Evolutionary conservation across 2,797 vertebrate species (phyloP).

Genomic region (Acanthiza pusilla): DNA sequence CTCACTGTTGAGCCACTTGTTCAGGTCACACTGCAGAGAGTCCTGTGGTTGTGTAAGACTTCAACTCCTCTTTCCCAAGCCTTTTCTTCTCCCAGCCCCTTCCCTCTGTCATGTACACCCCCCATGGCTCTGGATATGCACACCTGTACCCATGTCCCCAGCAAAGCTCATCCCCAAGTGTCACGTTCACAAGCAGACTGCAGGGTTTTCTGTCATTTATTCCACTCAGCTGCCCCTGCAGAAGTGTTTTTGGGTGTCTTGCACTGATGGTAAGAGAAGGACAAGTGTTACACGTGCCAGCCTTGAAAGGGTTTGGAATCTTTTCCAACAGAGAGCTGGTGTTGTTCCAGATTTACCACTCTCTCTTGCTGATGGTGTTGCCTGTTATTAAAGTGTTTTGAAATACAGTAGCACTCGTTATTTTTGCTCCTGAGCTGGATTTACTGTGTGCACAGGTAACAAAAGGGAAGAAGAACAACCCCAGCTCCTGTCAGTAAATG

Average conservation of each 20-base stretch:
- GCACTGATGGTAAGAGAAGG: background rate
- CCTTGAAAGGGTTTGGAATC: background rate
- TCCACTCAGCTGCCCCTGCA: background rate
- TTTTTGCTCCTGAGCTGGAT: background rate
- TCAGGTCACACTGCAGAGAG: background rate
- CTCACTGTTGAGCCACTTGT: background rate
- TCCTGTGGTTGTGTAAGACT: background rate
- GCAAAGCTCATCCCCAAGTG: background rate
- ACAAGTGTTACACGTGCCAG: background rate
- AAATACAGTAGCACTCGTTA: background rate
- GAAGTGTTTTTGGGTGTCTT: background rate
- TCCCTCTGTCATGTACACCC: accelerated
- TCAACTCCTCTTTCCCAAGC: background rate
- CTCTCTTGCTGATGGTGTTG: background rate
- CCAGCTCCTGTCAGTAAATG: background rate
- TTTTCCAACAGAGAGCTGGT: background rate
- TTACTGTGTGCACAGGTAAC: background rate
- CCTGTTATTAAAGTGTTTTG: background rate
- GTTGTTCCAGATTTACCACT: background rate
- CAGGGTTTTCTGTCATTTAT: background rate
- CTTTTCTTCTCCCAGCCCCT: background rate
- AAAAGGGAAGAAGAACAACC: background rate
- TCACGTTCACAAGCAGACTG: background rate
- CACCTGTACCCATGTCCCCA: background rate
- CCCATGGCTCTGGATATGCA: background rate